Percentiles rank a stretch among this genome's conserved stretches.
phyloP scores from a whole-genome alignment of 2,888 invertebrate genomes.

The Philereme vetulata region DNA sequence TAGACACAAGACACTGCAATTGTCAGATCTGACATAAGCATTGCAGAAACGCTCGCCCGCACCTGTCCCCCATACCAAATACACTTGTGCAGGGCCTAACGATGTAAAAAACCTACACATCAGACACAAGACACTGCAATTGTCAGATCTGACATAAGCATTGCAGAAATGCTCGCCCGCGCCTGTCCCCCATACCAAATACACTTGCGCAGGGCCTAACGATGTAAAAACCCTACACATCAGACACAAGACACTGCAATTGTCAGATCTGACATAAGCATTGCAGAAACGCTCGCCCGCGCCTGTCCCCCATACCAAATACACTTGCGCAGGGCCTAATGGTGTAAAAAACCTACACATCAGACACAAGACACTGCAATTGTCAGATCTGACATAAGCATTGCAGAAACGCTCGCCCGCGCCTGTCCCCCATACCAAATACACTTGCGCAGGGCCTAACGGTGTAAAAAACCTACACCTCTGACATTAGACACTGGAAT shows the following conservation, averaged over 20 bases:
- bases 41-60: too few species aligned
- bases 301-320: slow-evolving; percentile 39
- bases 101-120: too few species aligned
- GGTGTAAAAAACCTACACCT: slow-evolving; percentile 79
- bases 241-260: not conserved
- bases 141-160: too few species aligned
- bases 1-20: too few species aligned
- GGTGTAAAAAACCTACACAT: slow-evolving; percentile 79
- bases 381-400: slow-evolving; percentile 18
- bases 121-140: too few species aligned
- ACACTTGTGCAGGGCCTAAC: too few species aligned
- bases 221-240: slow-evolving; percentile 76
- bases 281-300: slow-evolving; percentile 17
- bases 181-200: too few species aligned
- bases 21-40: too few species aligned
- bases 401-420: slow-evolving; percentile 16
- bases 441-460: slow-evolving; percentile 65
- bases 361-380: not conserved
- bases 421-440: slow-evolving; percentile 39
- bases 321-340: slow-evolving; percentile 65
- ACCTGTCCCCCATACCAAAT: too few species aligned
- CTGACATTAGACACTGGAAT: slow-evolving; percentile 79
- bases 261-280: slow-evolving; percentile 17
- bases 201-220: slow-evolving; percentile 71
- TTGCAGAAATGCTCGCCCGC: too few species aligned